A percentile compares a stretch with the other conserved stretches of the same genome.
Evolutionary conservation across 2,113 vertebrate genomes (phyloP).

Genomic region (mouse (Mus musculus)): GRCm39 chr1:182625001-182625500

Average conservation of each 20-base stretch:
- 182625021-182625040: rapidly evolving
- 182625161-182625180: neutral
- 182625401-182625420: neutral
- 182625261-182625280: neutral
- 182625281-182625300: neutral
- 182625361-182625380: neutral
- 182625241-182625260: neutral
- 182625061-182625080: rapidly evolving
- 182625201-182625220: neutral
- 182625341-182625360: neutral
- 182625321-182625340: neutral
- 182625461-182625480: neutral
- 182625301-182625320: neutral
- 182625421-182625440: neutral
- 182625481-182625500: neutral
- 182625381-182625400: neutral
- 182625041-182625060: neutral
- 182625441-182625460: no score
- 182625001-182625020: neutral
- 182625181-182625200: neutral
- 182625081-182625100: neutral
- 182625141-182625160: neutral
- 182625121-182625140: rapidly evolving
- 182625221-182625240: neutral
- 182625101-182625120: neutral